A percentile compares a stretch with the other conserved stretches of the same genome.
Conservation (phyloP, 1,140 invertebrate genomes). For the Pogonomyrmex californicus region DNA sequence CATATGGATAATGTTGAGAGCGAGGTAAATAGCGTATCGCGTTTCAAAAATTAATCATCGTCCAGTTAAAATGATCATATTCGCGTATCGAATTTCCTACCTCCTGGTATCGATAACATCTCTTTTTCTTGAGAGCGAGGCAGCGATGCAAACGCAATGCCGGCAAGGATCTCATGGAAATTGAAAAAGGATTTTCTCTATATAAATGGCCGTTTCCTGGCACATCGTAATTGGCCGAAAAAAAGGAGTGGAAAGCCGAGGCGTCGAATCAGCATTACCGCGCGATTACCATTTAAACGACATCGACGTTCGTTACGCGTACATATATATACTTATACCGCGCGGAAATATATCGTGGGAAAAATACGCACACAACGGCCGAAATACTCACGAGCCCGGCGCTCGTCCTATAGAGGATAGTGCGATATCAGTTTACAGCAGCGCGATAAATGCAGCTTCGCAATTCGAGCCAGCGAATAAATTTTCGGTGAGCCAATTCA, state of each 20-base stretch:
- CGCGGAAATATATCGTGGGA: slow-evolving; percentile 46
- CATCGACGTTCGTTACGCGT: slow-evolving; percentile 68
- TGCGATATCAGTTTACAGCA: slow-evolving; percentile 69
- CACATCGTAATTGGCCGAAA: slow-evolving; percentile 62
- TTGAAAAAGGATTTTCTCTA: slow-evolving; percentile 69
- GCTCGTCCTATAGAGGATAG: slow-evolving; percentile 61
- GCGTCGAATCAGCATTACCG: slow-evolving; percentile 74
- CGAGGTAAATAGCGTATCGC: neutral
- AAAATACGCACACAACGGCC: slow-evolving; percentile 58
- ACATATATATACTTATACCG: slow-evolving; percentile 15
- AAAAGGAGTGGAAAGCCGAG: slow-evolving; percentile 18
- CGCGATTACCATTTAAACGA: slow-evolving; percentile 77
- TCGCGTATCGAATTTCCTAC: slow-evolving; percentile 41
- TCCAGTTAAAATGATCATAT: slow-evolving; percentile 10
- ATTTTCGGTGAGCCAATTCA: slow-evolving; percentile 69
- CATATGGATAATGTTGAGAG: neutral
- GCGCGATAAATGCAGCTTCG: slow-evolving; percentile 68
- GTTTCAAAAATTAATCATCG: slow-evolving; percentile 45
- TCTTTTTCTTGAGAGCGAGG: slow-evolving; percentile 24
- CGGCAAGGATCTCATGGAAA: slow-evolving; percentile 52
- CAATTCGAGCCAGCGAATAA: slow-evolving; percentile 70
- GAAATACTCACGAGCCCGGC: slow-evolving; percentile 55
- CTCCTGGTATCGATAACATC: neutral
- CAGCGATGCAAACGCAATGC: slow-evolving; percentile 26
- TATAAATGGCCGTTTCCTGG: slow-evolving; percentile 61